These are phyloP conservation scores for Pinna nobilis DNA, from an alignment of 1,140 invertebrate species.

Conservation along the genomic window DNA sequence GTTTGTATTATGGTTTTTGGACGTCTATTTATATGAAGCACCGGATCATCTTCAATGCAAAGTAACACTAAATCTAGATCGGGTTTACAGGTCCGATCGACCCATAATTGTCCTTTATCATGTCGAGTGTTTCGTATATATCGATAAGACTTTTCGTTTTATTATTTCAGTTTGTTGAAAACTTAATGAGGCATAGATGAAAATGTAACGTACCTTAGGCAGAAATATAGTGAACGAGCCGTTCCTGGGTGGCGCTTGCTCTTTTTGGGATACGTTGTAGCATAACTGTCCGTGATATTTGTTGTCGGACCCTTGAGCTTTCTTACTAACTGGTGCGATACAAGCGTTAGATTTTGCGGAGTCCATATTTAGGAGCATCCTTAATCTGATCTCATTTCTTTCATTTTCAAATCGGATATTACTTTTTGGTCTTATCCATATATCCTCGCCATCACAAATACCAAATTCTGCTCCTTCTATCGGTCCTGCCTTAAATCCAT, in stretches of 20 bases:
- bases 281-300: not conserved
- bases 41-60: too few species aligned
- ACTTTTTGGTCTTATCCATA: not conserved
- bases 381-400: not conserved
- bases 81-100: too few species aligned
- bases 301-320: not conserved
- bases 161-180: too few species aligned
- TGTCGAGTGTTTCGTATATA: too few species aligned
- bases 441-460: constrained; percentile 13
- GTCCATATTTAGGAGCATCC: not conserved
- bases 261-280: not conserved
- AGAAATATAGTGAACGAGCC: not conserved
- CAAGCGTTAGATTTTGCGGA: not conserved
- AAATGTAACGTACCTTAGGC: not conserved
- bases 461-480: constrained; percentile 9
- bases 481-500: not conserved
- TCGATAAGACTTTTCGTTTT: too few species aligned
- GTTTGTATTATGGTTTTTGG: too few species aligned
- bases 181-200: too few species aligned
- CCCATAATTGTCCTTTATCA: too few species aligned
- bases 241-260: not conserved
- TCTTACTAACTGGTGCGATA: not conserved
- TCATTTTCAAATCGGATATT: constrained; percentile 5
- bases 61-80: too few species aligned
- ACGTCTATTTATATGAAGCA: too few species aligned